phyloP scores from a whole-genome alignment of 1,140 invertebrate species.

The Zaprionus vittiger region DNA sequence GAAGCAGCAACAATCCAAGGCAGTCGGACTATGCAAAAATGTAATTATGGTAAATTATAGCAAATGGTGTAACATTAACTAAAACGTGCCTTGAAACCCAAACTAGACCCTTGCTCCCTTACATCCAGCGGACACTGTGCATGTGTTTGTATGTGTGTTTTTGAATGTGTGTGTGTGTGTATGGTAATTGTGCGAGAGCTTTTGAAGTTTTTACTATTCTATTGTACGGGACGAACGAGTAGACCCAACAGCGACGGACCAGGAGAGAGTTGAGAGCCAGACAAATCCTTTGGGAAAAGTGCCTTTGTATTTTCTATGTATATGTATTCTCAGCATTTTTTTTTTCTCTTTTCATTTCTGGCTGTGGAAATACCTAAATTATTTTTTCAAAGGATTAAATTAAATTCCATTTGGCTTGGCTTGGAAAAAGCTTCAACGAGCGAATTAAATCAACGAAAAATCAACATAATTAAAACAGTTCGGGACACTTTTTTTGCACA shows the following conservation, averaged over 20 bases:
- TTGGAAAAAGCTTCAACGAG: conserved; percentile 21
- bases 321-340: background rate
- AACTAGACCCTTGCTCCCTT: background rate
- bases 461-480: conserved; percentile 77
- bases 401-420: conserved; percentile 72
- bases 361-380: conserved; percentile 30
- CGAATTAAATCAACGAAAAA: conserved; percentile 75
- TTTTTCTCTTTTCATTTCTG: conserved; percentile 29
- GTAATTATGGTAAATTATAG: conserved; percentile 72
- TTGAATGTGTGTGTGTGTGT: conserved; percentile 28
- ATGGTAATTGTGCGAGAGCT: conserved; percentile 58
- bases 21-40: conserved; percentile 57
- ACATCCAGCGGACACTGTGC: background rate
- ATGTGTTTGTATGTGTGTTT: background rate
- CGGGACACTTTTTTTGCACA: conserved; percentile 19
- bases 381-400: conserved; percentile 77
- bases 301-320: conserved; percentile 44
- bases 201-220: conserved; percentile 62
- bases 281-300: conserved; percentile 49
- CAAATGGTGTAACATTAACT: conserved; percentile 78
- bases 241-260: background rate
- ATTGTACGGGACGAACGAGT: conserved; percentile 17
- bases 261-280: background rate
- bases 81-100: conserved; percentile 53
- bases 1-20: conserved; percentile 42